phyloP scores from a whole-genome alignment of 2,797 vertebrate genomes.

The Epinephelus malabaricus region DNA sequence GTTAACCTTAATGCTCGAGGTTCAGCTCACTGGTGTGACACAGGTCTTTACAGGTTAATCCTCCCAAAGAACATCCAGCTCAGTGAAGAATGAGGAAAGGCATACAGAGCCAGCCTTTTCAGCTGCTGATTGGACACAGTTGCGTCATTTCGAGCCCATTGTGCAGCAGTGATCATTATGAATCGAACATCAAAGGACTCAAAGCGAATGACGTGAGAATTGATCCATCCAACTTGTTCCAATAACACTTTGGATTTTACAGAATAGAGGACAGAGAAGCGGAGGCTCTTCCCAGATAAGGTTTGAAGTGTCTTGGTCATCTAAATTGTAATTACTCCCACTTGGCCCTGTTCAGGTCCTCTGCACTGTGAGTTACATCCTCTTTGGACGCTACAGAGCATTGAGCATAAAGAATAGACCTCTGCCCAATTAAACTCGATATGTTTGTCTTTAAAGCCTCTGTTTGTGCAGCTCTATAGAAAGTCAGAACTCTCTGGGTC shows the following conservation, averaged over 20 bases:
- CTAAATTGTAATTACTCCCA: not conserved
- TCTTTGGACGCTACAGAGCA: not conserved
- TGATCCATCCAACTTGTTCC: not conserved
- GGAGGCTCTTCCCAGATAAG: not conserved
- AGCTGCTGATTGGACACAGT: not conserved
- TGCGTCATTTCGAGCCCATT: slow-evolving; percentile 16
- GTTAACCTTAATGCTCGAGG: not conserved
- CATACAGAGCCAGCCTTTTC: not conserved
- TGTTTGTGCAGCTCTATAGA: not conserved
- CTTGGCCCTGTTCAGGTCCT: not conserved
- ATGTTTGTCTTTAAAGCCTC: not conserved
- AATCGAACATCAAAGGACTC: slow-evolving; percentile 22
- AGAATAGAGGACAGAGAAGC: not conserved
- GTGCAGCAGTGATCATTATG: not conserved
- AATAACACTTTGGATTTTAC: not conserved
- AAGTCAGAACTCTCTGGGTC: not conserved
- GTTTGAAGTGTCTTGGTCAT: not conserved
- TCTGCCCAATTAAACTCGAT: slow-evolving; percentile 3
- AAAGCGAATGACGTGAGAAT: not conserved
- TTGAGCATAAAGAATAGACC: not conserved
- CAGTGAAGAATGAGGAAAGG: slow-evolving; percentile 1
- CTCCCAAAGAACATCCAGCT: slow-evolving; percentile 8
- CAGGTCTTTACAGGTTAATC: too few relatives aligned
- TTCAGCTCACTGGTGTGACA: not conserved
- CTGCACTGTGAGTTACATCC: not conserved